Evolutionary conservation across 2,797 vertebrate species (phyloP).

Genomic region (Typhlichthys subterraneus): DNA sequence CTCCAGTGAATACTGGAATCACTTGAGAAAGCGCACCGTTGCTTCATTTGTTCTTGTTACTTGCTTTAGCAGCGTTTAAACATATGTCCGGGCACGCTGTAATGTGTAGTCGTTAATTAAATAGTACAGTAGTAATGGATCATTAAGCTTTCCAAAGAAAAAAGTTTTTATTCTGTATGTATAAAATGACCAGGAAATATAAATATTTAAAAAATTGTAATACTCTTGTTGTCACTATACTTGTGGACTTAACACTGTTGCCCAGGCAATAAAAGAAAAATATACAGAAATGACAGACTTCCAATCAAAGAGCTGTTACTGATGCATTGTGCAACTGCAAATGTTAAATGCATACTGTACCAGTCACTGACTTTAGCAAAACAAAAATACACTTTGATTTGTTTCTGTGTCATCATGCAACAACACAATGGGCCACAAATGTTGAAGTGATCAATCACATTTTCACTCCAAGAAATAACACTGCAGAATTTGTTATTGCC

Average conservation of each 20-base stretch:
- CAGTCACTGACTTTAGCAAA: neutral
- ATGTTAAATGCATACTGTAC: conserved; percentile 14
- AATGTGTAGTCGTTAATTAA: neutral
- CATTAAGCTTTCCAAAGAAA: conserved; percentile 42
- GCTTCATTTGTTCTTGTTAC: conserved; percentile 22
- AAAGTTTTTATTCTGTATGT: conserved; percentile 68
- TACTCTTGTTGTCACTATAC: conserved; percentile 33
- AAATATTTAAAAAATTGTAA: conserved; percentile 69
- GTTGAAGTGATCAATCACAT: too few species aligned
- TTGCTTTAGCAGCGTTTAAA: conserved; percentile 8
- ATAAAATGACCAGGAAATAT: conserved; percentile 66
- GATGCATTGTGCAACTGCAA: conserved; percentile 1
- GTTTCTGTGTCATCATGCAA: neutral
- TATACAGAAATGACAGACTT: conserved; percentile 22
- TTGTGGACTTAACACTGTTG: conserved; percentile 63
- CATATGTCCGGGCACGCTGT: conserved; percentile 1
- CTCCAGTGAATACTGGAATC: conserved; percentile 8
- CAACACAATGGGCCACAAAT: too few species aligned
- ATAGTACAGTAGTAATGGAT: neutral
- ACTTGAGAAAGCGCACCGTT: conserved; percentile 31
- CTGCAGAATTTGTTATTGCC: too few species aligned
- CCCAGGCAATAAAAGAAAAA: conserved; percentile 35
- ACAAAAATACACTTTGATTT: neutral
- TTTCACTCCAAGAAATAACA: too few species aligned
- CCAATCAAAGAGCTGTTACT: conserved; percentile 14